phyloP scores from a whole-genome alignment of 1,140 invertebrate species.

The Wiebesia pumilae region DNA sequence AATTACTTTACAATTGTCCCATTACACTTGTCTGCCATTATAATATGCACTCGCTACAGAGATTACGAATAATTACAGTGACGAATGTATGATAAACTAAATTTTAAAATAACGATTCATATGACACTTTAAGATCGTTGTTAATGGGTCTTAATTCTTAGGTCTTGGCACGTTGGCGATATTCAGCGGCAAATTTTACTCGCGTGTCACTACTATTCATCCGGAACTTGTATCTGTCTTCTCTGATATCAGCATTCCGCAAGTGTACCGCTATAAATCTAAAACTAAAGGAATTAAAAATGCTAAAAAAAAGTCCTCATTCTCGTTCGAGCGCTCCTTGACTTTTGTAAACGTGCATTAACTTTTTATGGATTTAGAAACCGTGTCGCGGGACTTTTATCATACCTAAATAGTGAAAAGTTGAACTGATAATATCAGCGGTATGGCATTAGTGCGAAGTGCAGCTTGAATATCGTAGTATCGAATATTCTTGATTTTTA shows the following conservation, averaged over 20 bases:
- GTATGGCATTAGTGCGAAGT: not conserved
- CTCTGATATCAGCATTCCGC: not conserved
- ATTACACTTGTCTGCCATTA: too few relatives aligned
- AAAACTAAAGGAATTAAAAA: not conserved
- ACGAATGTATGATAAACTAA: too few relatives aligned
- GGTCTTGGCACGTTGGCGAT: not conserved
- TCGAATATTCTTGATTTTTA: too few relatives aligned
- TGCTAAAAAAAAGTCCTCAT: constrained; percentile 8
- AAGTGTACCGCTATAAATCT: not conserved
- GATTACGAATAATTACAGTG: too few relatives aligned
- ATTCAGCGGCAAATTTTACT: not conserved
- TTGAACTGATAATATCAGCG: not conserved
- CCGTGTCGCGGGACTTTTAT: too few relatives aligned
- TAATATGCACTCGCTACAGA: too few relatives aligned
- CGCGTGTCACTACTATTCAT: not conserved
- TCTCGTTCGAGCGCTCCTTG: not conserved
- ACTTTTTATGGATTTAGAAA: not conserved
- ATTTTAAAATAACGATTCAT: too few relatives aligned
- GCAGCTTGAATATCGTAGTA: too few relatives aligned
- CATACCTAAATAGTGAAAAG: not conserved
- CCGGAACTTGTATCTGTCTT: not conserved
- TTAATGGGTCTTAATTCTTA: not conserved
- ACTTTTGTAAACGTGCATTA: not conserved
- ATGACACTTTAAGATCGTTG: not conserved
- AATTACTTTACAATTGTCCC: too few relatives aligned